These are phyloP conservation scores for Mesorhabditis sp. DNA, from an alignment of 2,888 invertebrate genomes.

Conservation along the genomic window DNA sequence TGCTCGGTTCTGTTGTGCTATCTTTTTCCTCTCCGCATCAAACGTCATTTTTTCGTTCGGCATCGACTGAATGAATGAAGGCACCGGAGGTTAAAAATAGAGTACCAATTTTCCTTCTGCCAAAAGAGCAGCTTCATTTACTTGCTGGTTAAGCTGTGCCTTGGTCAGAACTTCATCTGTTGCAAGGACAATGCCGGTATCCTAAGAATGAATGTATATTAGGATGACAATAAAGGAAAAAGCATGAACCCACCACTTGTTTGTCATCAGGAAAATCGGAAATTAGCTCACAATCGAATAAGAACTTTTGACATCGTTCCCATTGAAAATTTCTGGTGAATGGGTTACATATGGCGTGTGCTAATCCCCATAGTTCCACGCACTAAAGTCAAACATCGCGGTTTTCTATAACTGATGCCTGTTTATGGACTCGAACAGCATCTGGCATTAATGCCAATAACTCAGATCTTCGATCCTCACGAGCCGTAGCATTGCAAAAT, in stretches of 20 bases:
- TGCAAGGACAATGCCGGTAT: too few relatives aligned
- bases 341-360: constrained; percentile 40
- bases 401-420: constrained; percentile 11
- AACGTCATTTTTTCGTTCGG: too few relatives aligned
- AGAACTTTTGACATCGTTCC: constrained; percentile 44
- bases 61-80: too few relatives aligned
- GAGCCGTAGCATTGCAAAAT: constrained; percentile 36
- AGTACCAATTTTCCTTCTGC: too few relatives aligned
- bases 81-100: too few relatives aligned
- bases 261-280: constrained; percentile 42
- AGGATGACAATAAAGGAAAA: too few relatives aligned
- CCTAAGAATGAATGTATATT: too few relatives aligned
- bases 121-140: not conserved
- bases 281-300: constrained; percentile 46
- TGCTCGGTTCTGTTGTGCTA: too few relatives aligned
- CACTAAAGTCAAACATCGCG: constrained; percentile 21
- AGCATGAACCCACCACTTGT: constrained; percentile 15
- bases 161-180: not conserved
- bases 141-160: not conserved
- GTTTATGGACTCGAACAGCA: constrained; percentile 37
- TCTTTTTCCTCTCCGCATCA: too few relatives aligned
- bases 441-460: constrained; percentile 34
- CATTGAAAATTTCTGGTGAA: constrained; percentile 39
- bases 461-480: constrained; percentile 34
- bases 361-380: constrained; percentile 33